Evolutionary conservation across 2,797 vertebrate genomes (phyloP), one percentile per base, ranked within the genome.

Genomic region (Acropternis orthonyx): DNA sequence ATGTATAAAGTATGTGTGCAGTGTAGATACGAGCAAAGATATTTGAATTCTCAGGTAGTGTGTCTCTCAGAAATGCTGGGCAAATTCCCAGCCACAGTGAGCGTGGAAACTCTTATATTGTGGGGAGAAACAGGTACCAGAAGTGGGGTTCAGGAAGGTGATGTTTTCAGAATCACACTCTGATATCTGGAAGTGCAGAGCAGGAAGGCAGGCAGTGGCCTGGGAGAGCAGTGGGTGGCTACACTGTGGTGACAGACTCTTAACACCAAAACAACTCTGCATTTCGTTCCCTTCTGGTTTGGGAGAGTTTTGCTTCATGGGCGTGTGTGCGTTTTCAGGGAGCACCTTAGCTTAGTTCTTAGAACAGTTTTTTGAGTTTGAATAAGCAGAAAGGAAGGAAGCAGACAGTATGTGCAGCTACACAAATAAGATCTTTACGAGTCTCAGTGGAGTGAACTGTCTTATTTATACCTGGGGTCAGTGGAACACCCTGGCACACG

Each of bases 401-500:
- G 51, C 28, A 52, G 18, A 30, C 3, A 12, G 51, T 18, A 18
- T 30, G 51, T 52, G 51, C 51, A 52, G 27, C 27, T 28, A 18
- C 51, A 32, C 18, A 67, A 28, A 30, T 6, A 16, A 52, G 11
- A 68, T 20, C 34, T 68, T 52, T 63, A 18, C 11, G 48, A 46
- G 43, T 68, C 22, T 62, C 27, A 48, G 18, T 2, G 0, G 16
- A 27, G 20, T 26, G 21, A 73, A 48, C 56, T 46, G 8, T 17
- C 24, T 43, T 28, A 5, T 71, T 75, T 41, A 71, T 28, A 14
- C 46, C 21, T 2, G 6, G 32, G 6, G 17, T 41, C 7, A 7
- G 37, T 80, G 63, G 41, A 68, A 44, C 7, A 3, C 24, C 0
- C 1, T 4, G 55, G 30, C 7, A 5, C 4, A 0, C 3, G 4